A percentile compares a stretch with the other conserved stretches of the same genome.
phyloP scores from a whole-genome alignment of 1,140 invertebrate genomes.

The Drosophila jambulina region DNA sequence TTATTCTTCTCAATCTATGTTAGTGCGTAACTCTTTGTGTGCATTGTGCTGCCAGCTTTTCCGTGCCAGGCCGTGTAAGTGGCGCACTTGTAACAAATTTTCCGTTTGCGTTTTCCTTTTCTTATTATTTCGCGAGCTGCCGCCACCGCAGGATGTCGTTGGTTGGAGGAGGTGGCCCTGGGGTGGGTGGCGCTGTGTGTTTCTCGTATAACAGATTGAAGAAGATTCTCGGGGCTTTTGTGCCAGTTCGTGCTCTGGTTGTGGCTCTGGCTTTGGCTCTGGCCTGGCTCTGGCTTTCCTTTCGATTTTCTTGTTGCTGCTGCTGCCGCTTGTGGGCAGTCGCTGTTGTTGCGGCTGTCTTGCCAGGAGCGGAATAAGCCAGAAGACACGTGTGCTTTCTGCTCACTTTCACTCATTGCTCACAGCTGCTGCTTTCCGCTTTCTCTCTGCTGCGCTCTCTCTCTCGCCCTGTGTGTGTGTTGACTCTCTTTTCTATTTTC shows the following conservation, averaged over 20 bases:
- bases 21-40: constrained; percentile 40
- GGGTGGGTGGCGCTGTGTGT: constrained; percentile 23
- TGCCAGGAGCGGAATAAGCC: constrained; percentile 54
- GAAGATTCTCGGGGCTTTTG: constrained; percentile 70
- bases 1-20: constrained; percentile 29
- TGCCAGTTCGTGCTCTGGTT: constrained; percentile 66
- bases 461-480: neutral
- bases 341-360: constrained; percentile 61
- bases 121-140: constrained; percentile 45
- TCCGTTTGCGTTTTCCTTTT: constrained; percentile 57
- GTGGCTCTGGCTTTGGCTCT: constrained; percentile 40
- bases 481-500: constrained; percentile 44
- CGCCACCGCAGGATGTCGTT: constrained; percentile 34
- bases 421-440: constrained; percentile 63
- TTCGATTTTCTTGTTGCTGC: constrained; percentile 74
- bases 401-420: constrained; percentile 80
- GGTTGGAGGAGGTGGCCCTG: constrained; percentile 53
- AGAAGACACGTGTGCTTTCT: constrained; percentile 79
- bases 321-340: constrained; percentile 31
- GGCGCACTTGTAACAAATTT: constrained; percentile 57
- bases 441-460: constrained; percentile 33
- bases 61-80: constrained; percentile 50
- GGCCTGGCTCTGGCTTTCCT: constrained; percentile 37
- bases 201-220: constrained; percentile 51
- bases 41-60: constrained; percentile 48